Conservation (phyloP, 2,888 invertebrate genomes). For the Lithophane leautieri region DNA sequence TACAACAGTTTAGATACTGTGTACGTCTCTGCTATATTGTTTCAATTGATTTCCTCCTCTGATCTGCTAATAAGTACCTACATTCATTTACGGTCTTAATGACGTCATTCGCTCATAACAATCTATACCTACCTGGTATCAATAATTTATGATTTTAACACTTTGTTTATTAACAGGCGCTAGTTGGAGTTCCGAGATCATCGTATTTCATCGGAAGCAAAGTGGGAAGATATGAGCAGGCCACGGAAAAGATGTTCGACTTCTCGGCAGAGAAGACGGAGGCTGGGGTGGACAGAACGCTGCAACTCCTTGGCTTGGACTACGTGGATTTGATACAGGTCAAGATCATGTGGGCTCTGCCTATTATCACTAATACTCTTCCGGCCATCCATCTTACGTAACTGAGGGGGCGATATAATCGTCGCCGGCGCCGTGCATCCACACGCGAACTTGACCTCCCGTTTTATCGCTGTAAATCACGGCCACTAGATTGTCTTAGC, state of each 20-base stretch:
- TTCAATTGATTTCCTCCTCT: background rate
- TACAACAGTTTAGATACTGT: background rate
- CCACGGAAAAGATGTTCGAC: constrained; percentile 95
- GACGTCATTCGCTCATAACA: constrained; percentile 13
- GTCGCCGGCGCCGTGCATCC: constrained; percentile 1
- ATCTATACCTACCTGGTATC: background rate
- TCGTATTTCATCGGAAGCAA: constrained; percentile 98
- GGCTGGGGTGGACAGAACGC: constrained; percentile 94
- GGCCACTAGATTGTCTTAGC: background rate
- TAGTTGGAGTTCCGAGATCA: constrained; percentile 94
- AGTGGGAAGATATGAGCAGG: constrained; percentile 95
- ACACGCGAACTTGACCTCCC: constrained; percentile 49
- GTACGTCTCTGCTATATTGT: background rate
- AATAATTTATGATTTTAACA: background rate
- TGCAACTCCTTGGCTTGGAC: constrained; percentile 93
- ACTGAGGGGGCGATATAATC: constrained; percentile 33
- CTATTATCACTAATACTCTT: constrained; percentile 19
- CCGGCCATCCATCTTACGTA: constrained; percentile 39
- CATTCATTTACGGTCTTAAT: background rate
- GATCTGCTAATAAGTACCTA: background rate
- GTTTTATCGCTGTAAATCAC: constrained; percentile 28
- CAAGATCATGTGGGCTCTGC: constrained; percentile 8
- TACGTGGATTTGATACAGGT: constrained; percentile 98
- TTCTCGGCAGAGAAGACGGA: constrained; percentile 94
- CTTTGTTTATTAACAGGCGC: constrained; percentile 88